Conservation (phyloP, 2,888 invertebrate genomes). For the Chymomyza fuscimana region DNA sequence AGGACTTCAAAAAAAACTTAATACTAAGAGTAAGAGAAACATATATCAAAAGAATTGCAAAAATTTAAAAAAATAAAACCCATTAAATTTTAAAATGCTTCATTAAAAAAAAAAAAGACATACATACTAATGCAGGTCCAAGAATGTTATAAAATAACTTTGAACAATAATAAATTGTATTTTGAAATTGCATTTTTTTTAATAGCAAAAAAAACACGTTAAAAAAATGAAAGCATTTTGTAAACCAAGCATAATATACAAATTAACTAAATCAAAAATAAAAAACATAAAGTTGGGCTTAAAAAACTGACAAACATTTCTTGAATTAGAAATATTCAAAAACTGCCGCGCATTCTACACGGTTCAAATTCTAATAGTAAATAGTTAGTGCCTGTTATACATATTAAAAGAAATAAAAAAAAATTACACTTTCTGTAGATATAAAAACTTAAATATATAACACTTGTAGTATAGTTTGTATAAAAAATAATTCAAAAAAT, state of each 20-base stretch:
- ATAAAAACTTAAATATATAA: constrained; percentile 33
- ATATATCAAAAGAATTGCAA: constrained; percentile 7
- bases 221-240: constrained; percentile 26
- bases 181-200: constrained; percentile 61
- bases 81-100: constrained; percentile 53
- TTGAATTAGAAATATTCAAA: constrained; percentile 29
- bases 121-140: constrained; percentile 65
- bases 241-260: constrained; percentile 22
- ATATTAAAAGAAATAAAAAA: constrained; percentile 12
- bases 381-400: constrained; percentile 59
- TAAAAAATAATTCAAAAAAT: neutral
- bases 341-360: constrained; percentile 16
- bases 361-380: neutral
- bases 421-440: constrained; percentile 39
- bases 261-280: constrained; percentile 1
- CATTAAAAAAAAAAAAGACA: constrained; percentile 17
- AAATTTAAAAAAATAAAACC: constrained; percentile 16
- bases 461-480: neutral
- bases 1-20: neutral
- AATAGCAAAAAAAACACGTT: constrained; percentile 25
- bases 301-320: constrained; percentile 28
- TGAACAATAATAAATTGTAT: constrained; percentile 61
- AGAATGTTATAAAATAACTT: constrained; percentile 69
- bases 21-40: neutral
- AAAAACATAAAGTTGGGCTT: constrained; percentile 20